Evolutionary conservation across 2,888 invertebrate genomes (phyloP).

Genomic region (Ectobius pallidus): DNA sequence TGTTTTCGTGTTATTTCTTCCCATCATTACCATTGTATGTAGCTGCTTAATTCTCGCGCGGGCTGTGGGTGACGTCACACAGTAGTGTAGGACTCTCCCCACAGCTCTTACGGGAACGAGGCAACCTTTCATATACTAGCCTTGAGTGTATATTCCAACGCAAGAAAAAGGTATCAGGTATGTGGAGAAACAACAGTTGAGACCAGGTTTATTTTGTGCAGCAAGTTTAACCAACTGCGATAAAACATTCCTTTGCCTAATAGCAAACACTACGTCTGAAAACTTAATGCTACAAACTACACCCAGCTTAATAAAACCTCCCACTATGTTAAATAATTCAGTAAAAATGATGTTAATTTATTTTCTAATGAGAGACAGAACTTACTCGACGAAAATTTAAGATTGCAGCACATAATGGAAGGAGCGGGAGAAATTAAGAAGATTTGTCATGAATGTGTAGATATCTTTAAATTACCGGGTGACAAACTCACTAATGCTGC

Average conservation of each 20-base stretch:
- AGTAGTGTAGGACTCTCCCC: too few species aligned
- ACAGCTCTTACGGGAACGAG: too few species aligned
- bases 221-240: background rate
- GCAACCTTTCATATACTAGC: too few species aligned
- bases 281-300: background rate
- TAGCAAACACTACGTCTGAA: conserved; percentile 1
- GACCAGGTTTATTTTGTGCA: too few species aligned
- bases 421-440: background rate
- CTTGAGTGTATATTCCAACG: background rate
- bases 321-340: background rate
- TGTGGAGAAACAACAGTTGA: too few species aligned
- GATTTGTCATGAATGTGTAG: background rate
- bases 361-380: background rate
- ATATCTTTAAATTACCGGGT: conserved; percentile 10
- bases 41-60: too few species aligned
- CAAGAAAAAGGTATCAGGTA: too few species aligned
- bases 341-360: background rate
- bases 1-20: too few species aligned
- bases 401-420: background rate
- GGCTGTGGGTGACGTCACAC: too few species aligned
- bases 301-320: conserved; percentile 1
- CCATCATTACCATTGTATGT: too few species aligned
- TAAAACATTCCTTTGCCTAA: background rate
- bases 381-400: too few species aligned
- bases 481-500: conserved; percentile 16